Evolutionary conservation across 2,797 vertebrate species (phyloP).

Genomic region (Trichosurus vulpecula): DNA sequence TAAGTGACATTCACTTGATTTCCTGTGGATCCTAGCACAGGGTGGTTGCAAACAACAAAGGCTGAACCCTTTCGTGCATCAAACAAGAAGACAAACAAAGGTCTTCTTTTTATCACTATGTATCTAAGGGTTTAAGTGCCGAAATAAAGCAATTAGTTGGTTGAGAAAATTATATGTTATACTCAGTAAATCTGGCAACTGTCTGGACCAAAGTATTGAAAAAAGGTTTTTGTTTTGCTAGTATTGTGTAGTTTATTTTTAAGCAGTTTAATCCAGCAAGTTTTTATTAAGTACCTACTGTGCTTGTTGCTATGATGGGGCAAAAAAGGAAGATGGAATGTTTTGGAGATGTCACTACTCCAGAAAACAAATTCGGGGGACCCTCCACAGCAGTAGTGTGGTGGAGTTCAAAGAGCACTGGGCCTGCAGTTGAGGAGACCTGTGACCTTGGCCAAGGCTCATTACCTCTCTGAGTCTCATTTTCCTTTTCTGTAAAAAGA

Average conservation of each 20-base stretch:
- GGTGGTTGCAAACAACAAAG: constrained; percentile 13
- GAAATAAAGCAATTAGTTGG: constrained; percentile 5
- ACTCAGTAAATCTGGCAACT: constrained; percentile 13
- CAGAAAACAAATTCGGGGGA: neutral
- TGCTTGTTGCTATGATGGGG: neutral
- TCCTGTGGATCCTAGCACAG: neutral
- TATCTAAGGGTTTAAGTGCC: neutral
- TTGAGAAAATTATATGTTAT: neutral
- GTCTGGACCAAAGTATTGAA: neutral
- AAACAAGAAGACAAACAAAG: neutral
- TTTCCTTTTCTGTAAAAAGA: neutral
- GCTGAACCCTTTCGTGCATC: neutral
- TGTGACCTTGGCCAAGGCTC: neutral
- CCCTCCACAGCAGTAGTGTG: neutral
- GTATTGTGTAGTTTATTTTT: neutral
- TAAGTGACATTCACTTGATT: constrained; percentile 32
- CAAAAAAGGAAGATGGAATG: neutral
- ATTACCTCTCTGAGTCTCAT: neutral
- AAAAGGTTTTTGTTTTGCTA: constrained; percentile 28
- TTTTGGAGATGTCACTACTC: neutral
- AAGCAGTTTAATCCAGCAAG: neutral
- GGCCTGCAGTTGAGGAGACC: neutral
- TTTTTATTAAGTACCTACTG: neutral
- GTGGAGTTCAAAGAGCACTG: neutral
- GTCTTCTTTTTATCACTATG: neutral